phyloP scores from a whole-genome alignment of 1,140 invertebrate genomes.

The Akabosia matsudoensis region DNA sequence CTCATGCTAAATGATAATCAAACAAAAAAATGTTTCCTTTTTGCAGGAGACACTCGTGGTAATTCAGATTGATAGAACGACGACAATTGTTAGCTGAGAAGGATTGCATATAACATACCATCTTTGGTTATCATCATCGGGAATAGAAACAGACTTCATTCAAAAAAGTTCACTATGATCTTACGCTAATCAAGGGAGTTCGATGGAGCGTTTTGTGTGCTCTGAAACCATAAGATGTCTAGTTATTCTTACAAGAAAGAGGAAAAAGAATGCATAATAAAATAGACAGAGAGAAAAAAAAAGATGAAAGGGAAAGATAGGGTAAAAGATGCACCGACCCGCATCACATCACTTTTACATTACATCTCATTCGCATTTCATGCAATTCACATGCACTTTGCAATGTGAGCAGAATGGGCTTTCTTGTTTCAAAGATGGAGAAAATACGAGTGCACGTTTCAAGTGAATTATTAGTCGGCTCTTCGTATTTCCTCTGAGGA shows the following conservation, averaged over 20 bases:
- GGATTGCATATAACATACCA: no score
- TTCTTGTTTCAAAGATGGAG: neutral
- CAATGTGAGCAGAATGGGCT: neutral
- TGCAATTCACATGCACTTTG: neutral
- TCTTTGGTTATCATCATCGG: neutral
- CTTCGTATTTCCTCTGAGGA: slow-evolving; percentile 7
- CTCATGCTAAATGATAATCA: neutral
- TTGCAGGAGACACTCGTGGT: no score
- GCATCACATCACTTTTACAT: slow-evolving; percentile 11
- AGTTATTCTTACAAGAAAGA: neutral
- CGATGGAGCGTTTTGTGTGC: no score
- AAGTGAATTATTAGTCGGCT: no score
- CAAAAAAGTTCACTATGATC: neutral
- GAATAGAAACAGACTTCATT: neutral
- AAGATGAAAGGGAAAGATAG: slow-evolving; percentile 16
- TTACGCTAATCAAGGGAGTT: neutral
- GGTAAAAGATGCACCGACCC: slow-evolving; percentile 13
- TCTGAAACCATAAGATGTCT: neutral
- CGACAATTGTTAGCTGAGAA: no score
- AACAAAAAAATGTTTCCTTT: no score
- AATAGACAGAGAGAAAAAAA: no score
- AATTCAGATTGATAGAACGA: no score
- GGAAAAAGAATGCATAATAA: neutral
- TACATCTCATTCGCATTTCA: slow-evolving; percentile 7
- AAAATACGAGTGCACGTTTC: no score